These are phyloP conservation scores for Tenodera sinensis DNA, from an alignment of 2,888 invertebrate species.

Conservation along the genomic window DNA sequence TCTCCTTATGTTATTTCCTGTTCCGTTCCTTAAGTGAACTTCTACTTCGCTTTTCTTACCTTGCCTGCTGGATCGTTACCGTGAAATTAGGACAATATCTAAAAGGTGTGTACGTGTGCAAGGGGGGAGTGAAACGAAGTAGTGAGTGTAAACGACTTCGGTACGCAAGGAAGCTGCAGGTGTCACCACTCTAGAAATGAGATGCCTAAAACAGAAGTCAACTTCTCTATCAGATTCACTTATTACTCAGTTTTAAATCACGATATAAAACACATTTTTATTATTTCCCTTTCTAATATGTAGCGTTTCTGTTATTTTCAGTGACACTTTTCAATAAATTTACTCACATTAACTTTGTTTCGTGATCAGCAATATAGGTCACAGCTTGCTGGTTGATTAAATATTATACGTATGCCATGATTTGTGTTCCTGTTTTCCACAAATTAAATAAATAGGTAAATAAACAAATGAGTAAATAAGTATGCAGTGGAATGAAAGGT, in stretches of 20 bases:
- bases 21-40: background rate
- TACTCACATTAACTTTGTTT: too few species aligned
- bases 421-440: too few species aligned
- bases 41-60: background rate
- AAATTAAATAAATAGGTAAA: too few species aligned
- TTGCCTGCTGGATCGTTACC: background rate
- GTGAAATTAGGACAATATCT: conserved; percentile 2
- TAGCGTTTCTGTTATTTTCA: too few species aligned
- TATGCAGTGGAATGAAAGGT: too few species aligned
- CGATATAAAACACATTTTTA: background rate
- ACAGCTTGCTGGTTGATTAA: too few species aligned
- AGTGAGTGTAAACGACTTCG: background rate
- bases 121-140: background rate
- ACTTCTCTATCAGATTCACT: background rate
- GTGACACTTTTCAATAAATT: too few species aligned
- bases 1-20: background rate
- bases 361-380: too few species aligned
- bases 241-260: background rate
- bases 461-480: too few species aligned
- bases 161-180: background rate
- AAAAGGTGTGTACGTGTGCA: background rate
- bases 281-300: background rate
- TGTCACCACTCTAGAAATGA: background rate
- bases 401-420: too few species aligned
- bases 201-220: background rate